These are phyloP conservation scores for Argya squamiceps DNA, from an alignment of 2,797 vertebrate genomes.

Conservation along the genomic window DNA sequence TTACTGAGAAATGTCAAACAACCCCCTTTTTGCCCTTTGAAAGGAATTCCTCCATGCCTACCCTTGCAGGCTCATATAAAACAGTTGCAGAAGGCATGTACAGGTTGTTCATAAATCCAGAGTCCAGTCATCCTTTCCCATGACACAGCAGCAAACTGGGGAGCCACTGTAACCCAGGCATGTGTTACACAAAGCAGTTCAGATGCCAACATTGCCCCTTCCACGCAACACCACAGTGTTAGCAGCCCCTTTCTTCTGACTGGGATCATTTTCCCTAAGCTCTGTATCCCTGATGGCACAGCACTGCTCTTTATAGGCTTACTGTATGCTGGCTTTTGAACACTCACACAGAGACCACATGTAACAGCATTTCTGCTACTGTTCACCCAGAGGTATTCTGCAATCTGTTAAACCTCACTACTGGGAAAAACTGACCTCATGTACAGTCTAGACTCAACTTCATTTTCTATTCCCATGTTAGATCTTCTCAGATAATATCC, in stretches of 20 bases:
- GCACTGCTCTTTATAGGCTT: not conserved
- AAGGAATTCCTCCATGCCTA: not conserved
- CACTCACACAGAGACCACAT: fast-evolving
- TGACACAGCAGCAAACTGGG: not conserved
- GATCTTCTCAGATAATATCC: not conserved
- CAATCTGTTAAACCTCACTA: not conserved
- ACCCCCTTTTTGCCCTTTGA: not conserved
- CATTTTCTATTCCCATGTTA: not conserved
- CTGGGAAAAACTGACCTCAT: not conserved
- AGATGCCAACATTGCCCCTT: not conserved
- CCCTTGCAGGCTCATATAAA: not conserved
- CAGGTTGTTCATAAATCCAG: not conserved
- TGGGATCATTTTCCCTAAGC: not conserved
- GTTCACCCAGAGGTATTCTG: not conserved
- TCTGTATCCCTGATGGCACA: not conserved
- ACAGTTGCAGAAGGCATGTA: not conserved
- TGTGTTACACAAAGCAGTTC: not conserved
- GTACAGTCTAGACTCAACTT: not conserved
- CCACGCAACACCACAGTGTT: fast-evolving
- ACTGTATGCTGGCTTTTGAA: not conserved
- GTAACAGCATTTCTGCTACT: not conserved
- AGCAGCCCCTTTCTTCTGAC: not conserved
- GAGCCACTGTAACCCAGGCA: not conserved
- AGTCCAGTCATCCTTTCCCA: not conserved
- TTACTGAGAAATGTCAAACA: not conserved